Evolutionary conservation across 2,113 vertebrate species (phyloP).

Genomic region (Cervus canadensis): DNA sequence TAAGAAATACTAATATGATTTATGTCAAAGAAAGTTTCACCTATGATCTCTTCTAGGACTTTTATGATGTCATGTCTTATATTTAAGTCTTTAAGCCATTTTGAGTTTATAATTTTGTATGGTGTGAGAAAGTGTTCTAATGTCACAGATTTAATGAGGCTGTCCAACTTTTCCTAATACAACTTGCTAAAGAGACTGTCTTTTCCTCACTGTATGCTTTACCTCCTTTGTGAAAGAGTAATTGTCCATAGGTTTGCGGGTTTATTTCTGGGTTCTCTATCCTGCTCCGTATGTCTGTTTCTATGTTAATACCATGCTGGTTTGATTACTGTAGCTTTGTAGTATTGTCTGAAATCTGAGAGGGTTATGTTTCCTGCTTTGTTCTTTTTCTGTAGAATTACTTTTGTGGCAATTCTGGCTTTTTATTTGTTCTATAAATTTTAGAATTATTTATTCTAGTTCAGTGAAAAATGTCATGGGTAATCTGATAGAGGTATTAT

Average conservation of each 20-base stretch:
- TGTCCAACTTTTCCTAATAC: background rate
- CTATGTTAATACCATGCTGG: background rate
- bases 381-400: background rate
- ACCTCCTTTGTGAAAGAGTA: background rate
- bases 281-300: background rate
- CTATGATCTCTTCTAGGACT: background rate
- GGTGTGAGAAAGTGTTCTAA: background rate
- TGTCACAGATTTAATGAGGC: background rate
- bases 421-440: background rate
- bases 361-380: background rate
- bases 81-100: background rate
- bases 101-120: background rate
- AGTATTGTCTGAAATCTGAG: background rate
- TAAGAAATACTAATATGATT: background rate
- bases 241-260: background rate
- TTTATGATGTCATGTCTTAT: background rate
- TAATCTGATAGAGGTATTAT: background rate
- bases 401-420: background rate
- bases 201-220: background rate
- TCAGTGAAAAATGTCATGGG: background rate
- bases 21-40: background rate
- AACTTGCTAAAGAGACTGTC: background rate
- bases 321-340: background rate
- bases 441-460: background rate
- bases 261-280: background rate